These are phyloP conservation scores for Trachelus troglodyta DNA, from an alignment of 2,888 invertebrate species.

Conservation along the genomic window DNA sequence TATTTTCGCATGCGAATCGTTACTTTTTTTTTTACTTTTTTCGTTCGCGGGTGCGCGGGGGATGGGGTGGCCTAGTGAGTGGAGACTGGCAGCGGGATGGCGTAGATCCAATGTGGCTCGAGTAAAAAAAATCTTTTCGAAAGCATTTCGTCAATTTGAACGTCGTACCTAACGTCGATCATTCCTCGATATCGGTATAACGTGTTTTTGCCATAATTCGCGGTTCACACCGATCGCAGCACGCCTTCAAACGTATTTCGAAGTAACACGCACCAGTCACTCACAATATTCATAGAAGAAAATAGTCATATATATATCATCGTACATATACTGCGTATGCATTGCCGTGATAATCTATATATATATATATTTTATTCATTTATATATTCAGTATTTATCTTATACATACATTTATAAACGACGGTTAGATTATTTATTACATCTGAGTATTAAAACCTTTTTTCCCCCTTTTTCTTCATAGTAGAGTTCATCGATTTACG, in stretches of 20 bases:
- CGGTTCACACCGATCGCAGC: constrained; percentile 19
- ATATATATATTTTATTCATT: constrained; percentile 37
- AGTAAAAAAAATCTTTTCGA: neutral
- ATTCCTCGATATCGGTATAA: neutral
- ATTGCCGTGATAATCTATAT: constrained; percentile 42
- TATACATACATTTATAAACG: constrained; percentile 54
- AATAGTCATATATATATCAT: constrained; percentile 52
- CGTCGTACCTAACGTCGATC: neutral
- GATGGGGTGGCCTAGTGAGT: constrained; percentile 1
- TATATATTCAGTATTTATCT: constrained; percentile 36
- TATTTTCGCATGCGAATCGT: neutral
- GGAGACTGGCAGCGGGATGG: constrained; percentile 22
- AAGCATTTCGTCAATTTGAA: neutral
- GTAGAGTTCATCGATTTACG: neutral
- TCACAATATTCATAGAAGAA: constrained; percentile 62
- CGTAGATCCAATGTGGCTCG: constrained; percentile 10
- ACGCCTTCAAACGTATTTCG: constrained; percentile 34
- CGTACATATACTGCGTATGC: constrained; percentile 42
- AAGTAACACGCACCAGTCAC: constrained; percentile 48
- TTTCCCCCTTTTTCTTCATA: constrained; percentile 20
- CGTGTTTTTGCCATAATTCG: neutral
- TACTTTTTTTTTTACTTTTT: neutral
- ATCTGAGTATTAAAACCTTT: constrained; percentile 51
- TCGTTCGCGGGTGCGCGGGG: constrained; percentile 2
- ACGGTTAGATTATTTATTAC: constrained; percentile 53